These are phyloP conservation scores for Acanthornis magna DNA, from an alignment of 2,797 vertebrate species.

Conservation along the genomic window DNA sequence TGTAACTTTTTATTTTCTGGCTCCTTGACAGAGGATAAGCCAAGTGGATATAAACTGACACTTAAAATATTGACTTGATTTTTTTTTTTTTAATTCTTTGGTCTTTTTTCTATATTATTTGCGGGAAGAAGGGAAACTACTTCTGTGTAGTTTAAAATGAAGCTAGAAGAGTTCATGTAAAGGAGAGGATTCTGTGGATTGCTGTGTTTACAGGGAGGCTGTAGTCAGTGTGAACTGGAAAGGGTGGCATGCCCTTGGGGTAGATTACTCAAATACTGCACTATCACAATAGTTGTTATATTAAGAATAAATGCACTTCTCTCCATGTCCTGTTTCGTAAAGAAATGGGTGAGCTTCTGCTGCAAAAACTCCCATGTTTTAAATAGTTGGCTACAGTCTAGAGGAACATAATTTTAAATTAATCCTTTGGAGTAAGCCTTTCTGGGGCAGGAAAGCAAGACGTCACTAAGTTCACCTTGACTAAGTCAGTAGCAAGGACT, in stretches of 20 bases:
- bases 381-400: neutral
- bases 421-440: neutral
- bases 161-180: neutral
- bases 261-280: neutral
- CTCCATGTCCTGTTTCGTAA: neutral
- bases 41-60: neutral
- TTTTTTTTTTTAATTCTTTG: neutral
- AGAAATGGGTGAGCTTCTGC: neutral
- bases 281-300: neutral
- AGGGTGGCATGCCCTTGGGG: neutral
- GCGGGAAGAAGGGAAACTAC: neutral
- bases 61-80: neutral
- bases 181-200: neutral
- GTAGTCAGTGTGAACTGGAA: neutral
- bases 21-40: neutral
- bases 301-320: neutral
- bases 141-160: neutral
- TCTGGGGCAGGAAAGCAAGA: neutral
- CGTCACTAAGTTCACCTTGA: neutral
- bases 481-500: neutral
- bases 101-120: neutral
- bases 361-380: neutral
- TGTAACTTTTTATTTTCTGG: neutral
- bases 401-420: neutral
- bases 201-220: neutral